Percentiles rank a stretch among this genome's conserved stretches.
These are phyloP conservation scores for Sphecodes monilicornis DNA, from an alignment of 2,888 invertebrate genomes.

Conservation along the genomic window DNA sequence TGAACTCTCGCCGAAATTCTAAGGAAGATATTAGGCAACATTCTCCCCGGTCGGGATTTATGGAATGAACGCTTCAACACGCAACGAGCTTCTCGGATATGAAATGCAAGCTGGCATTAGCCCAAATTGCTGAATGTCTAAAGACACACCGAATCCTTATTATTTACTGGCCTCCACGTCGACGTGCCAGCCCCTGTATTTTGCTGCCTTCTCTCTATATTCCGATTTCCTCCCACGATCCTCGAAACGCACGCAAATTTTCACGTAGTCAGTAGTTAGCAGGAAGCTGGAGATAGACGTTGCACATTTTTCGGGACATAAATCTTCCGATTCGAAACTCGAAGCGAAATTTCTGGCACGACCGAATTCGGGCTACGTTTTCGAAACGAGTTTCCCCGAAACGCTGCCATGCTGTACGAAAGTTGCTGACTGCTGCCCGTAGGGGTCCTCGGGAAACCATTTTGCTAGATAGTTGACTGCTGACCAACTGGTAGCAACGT, in stretches of 20 bases:
- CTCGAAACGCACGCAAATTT: slow-evolving; percentile 32
- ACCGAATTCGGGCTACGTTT: slow-evolving; percentile 14
- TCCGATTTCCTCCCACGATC: neutral
- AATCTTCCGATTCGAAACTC: slow-evolving; percentile 26
- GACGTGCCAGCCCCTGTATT: slow-evolving; percentile 27
- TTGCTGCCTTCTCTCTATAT: neutral
- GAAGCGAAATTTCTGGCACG: neutral
- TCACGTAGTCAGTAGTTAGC: slow-evolving; percentile 14
- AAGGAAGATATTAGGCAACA: slow-evolving; percentile 68
- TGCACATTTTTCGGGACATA: slow-evolving; percentile 42
- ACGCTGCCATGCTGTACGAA: neutral
- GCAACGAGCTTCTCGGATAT: slow-evolving; percentile 59
- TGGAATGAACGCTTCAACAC: slow-evolving; percentile 59
- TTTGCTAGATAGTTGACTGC: neutral
- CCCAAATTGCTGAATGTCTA: slow-evolving; percentile 65
- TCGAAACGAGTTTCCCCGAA: slow-evolving; percentile 17
- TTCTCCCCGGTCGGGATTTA: slow-evolving; percentile 57
- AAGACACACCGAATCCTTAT: slow-evolving; percentile 61
- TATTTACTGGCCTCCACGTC: slow-evolving; percentile 57
- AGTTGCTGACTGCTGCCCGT: neutral
- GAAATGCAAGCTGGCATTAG: slow-evolving; percentile 69
- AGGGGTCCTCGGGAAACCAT: neutral
- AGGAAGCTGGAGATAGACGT: neutral
- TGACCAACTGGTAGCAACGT: neutral
- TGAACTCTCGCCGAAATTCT: slow-evolving; percentile 36